Conservation (phyloP, 2,797 vertebrate genomes). For the Oophaga sylvatica region DNA sequence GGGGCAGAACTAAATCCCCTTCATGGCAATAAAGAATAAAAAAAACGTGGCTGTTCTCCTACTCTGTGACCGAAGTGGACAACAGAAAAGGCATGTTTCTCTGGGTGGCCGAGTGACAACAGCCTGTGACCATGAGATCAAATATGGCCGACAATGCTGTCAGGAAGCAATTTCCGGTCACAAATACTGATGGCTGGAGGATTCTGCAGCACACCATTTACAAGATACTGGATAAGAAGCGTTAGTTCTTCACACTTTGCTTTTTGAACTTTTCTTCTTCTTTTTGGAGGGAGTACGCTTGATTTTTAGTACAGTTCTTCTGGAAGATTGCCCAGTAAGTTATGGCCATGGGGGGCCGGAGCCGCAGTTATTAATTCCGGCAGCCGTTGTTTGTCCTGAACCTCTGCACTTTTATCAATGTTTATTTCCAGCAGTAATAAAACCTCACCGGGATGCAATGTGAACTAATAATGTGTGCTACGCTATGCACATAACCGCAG, state of each 20-base stretch:
- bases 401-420: constrained; percentile 37
- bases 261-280: not conserved
- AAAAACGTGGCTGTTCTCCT: too few relatives aligned
- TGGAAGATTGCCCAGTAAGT: not conserved
- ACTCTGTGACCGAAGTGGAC: too few relatives aligned
- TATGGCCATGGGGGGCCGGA: not conserved
- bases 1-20: too few relatives aligned
- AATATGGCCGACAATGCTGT: not conserved
- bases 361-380: not conserved
- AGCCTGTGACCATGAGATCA: not conserved
- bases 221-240: not conserved
- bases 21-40: too few relatives aligned
- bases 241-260: not conserved
- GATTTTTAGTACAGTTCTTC: not conserved
- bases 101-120: not conserved
- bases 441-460: constrained; percentile 26
- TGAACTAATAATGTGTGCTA: constrained; percentile 30
- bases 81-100: not conserved
- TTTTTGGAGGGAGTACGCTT: not conserved
- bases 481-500: constrained; percentile 14
- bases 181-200: not conserved
- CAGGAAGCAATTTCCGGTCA: not conserved
- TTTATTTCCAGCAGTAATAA: constrained; percentile 46
- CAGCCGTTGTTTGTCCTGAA: constrained; percentile 3
- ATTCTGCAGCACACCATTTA: not conserved